A percentile compares a stretch with the other conserved stretches of the same genome.
phyloP scores from a whole-genome alignment of 2,888 invertebrate species.

The Sinotaia quadrata region DNA sequence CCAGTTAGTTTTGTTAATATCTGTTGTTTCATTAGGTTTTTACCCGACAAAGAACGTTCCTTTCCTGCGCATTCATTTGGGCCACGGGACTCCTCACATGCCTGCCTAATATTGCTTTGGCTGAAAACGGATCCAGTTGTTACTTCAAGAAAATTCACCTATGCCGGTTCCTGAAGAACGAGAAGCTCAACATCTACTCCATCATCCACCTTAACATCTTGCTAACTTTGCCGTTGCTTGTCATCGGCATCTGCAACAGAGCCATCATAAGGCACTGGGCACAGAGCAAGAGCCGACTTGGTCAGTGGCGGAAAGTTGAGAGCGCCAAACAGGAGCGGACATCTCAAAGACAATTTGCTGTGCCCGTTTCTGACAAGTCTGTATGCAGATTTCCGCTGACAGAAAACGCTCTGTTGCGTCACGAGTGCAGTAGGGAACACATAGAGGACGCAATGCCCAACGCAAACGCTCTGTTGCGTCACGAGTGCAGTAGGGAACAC shows the following conservation, averaged over 20 bases:
- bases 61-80: conserved; percentile 6
- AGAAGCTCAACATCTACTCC: conserved; percentile 1
- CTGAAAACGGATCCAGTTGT: background rate
- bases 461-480: too few relatives aligned
- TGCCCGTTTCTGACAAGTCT: too few relatives aligned
- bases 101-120: conserved; percentile 1
- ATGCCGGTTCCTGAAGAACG: conserved; percentile 21
- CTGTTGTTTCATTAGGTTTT: background rate
- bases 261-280: conserved; percentile 24
- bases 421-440: too few relatives aligned
- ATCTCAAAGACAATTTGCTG: too few relatives aligned
- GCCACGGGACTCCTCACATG: conserved; percentile 10
- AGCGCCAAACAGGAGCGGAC: too few relatives aligned
- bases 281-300: background rate
- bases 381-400: too few relatives aligned
- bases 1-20: too few relatives aligned
- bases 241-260: conserved; percentile 24
- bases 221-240: conserved; percentile 12
- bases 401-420: too few relatives aligned
- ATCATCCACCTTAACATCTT: background rate
- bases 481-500: too few relatives aligned
- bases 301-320: too few relatives aligned
- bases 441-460: too few relatives aligned
- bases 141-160: conserved; percentile 15
- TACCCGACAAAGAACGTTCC: conserved; percentile 14